A percentile compares a stretch with the other conserved stretches of the same genome.
Evolutionary conservation across 2,797 vertebrate genomes (phyloP).

Genomic region (Centropyge bicolor): DNA sequence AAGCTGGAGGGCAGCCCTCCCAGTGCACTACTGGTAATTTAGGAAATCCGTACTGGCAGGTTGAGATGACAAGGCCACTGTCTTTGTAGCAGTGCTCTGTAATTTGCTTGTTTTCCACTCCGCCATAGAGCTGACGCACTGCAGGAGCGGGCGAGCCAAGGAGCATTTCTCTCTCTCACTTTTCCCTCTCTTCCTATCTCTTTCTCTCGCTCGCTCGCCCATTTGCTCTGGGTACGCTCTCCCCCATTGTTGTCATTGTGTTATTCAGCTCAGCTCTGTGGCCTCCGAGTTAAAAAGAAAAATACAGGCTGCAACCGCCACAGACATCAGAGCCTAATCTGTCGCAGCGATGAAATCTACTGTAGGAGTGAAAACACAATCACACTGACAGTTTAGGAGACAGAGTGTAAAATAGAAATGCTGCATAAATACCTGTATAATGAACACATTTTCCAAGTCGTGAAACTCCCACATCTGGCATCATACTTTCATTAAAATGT

Average conservation of each 20-base stretch:
- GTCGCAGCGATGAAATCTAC: neutral
- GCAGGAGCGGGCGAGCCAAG: conserved; percentile 74
- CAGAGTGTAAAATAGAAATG: neutral
- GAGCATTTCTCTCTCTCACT: conserved; percentile 53
- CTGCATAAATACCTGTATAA: neutral
- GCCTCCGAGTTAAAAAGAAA: conserved; percentile 80
- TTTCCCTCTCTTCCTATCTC: conserved; percentile 53
- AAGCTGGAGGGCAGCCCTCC: conserved; percentile 81
- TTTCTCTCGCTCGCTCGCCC: conserved; percentile 51
- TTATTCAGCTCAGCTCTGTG: conserved; percentile 62
- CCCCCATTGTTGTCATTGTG: conserved; percentile 79
- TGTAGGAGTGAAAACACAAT: conserved; percentile 3
- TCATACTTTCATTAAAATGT: neutral
- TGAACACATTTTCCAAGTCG: neutral
- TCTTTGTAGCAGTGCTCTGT: conserved; percentile 82
- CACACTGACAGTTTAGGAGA: neutral
- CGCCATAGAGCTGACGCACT: conserved; percentile 83
- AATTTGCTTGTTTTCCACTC: conserved; percentile 88
- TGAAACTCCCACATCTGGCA: neutral
- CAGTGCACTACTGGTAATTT: conserved; percentile 84
- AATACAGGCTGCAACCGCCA: conserved; percentile 46
- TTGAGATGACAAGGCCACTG: conserved; percentile 87
- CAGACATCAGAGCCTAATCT: conserved; percentile 55
- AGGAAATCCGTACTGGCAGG: conserved; percentile 87
- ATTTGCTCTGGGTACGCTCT: conserved; percentile 29